These are phyloP conservation scores for Zygothrica quintamaculata DNA, from an alignment of 2,888 invertebrate genomes.

Conservation along the genomic window DNA sequence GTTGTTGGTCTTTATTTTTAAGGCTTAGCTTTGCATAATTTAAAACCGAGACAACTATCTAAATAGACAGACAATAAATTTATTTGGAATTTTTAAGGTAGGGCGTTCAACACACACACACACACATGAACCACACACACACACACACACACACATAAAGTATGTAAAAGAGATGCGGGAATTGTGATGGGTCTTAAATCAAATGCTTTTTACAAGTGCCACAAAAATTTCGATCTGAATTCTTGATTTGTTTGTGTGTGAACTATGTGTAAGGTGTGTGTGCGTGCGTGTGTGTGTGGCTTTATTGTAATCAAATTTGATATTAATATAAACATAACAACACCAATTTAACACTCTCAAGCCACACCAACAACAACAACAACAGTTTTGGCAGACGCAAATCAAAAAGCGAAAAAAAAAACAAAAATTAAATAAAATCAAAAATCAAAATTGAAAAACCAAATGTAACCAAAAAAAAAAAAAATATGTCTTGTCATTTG, in stretches of 20 bases:
- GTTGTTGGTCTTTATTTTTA: too few relatives aligned
- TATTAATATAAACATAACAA: too few relatives aligned
- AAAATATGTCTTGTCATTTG: slow-evolving; percentile 77
- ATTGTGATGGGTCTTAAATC: slow-evolving; percentile 52
- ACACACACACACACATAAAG: slow-evolving; percentile 15
- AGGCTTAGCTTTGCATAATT: slow-evolving; percentile 61
- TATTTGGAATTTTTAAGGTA: slow-evolving; percentile 49
- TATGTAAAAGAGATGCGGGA: slow-evolving; percentile 1
- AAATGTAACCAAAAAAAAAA: slow-evolving; percentile 16
- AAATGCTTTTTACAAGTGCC: slow-evolving; percentile 64
- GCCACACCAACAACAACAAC: slow-evolving; percentile 58
- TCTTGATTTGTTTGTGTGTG: slow-evolving; percentile 10
- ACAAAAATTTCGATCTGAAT: slow-evolving; percentile 16
- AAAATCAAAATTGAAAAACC: slow-evolving; percentile 20
- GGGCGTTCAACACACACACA: slow-evolving; percentile 44
- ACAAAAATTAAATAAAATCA: slow-evolving; percentile 13
- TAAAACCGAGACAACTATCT: slow-evolving; percentile 42
- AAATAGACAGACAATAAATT: slow-evolving; percentile 70
- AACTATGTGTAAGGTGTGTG: background rate
- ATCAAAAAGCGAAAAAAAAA: slow-evolving; percentile 26
- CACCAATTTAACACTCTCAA: slow-evolving; percentile 52
- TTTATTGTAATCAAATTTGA: slow-evolving; percentile 77
- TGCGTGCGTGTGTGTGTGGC: slow-evolving; percentile 42
- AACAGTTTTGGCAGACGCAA: slow-evolving; percentile 40
- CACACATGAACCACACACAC: slow-evolving; percentile 21